Evolutionary conservation across 2,888 invertebrate species (phyloP).

Genomic region (Thera obeliscata): DNA sequence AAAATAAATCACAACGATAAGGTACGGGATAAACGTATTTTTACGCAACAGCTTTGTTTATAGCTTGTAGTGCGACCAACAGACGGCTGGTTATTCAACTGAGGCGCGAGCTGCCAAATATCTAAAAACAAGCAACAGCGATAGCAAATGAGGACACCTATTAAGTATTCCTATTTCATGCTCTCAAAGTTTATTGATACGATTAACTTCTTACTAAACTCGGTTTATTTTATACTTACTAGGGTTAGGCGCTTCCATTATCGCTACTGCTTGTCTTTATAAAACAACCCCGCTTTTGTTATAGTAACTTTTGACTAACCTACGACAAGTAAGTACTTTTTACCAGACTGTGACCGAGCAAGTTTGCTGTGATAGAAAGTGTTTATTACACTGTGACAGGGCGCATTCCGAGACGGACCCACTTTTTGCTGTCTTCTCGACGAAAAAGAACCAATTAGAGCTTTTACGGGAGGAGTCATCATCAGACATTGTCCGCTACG

Average conservation of each 20-base stretch:
- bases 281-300: too few relatives aligned
- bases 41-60: slow-evolving; percentile 82
- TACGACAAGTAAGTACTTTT: slow-evolving; percentile 2
- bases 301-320: neutral
- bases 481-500: slow-evolving; percentile 63
- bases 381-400: slow-evolving; percentile 23
- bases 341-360: slow-evolving; percentile 9
- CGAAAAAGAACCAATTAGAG: slow-evolving; percentile 77
- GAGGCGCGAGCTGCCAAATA: slow-evolving; percentile 25
- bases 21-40: slow-evolving; percentile 77
- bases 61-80: slow-evolving; percentile 62
- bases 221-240: too few relatives aligned
- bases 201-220: too few relatives aligned
- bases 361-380: neutral
- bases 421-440: slow-evolving; percentile 75
- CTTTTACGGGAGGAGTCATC: slow-evolving; percentile 77
- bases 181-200: too few relatives aligned
- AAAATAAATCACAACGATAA: slow-evolving; percentile 76
- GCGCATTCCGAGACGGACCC: slow-evolving; percentile 80
- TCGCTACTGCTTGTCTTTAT: too few relatives aligned
- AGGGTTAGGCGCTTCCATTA: too few relatives aligned
- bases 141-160: too few relatives aligned
- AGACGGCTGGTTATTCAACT: slow-evolving; percentile 83
- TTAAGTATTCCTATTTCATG: too few relatives aligned
- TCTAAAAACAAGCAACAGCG: too few relatives aligned